A percentile compares a stretch with the other conserved stretches of the same genome.
These are phyloP conservation scores for Clarias magur DNA, from an alignment of 2,113 vertebrate genomes.

Conservation along the genomic window DNA sequence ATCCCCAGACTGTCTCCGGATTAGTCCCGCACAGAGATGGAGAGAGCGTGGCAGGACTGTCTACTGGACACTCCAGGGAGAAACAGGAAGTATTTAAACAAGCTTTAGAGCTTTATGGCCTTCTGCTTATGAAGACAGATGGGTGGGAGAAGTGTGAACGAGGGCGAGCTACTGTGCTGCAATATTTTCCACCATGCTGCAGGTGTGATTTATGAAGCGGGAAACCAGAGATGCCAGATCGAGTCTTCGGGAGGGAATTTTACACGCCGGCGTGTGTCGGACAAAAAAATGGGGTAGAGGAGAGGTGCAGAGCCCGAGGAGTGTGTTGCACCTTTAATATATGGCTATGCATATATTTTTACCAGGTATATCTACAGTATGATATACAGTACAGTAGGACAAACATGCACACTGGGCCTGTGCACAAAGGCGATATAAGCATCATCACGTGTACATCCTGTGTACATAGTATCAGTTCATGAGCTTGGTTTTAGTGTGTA, in stretches of 20 bases:
- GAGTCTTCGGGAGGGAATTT: not conserved
- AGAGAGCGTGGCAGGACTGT: constrained; percentile 18
- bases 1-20: constrained; percentile 54
- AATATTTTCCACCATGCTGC: constrained; percentile 60
- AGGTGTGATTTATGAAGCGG: constrained; percentile 29
- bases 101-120: constrained; percentile 34
- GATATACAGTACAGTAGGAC: not conserved
- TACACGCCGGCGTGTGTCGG: not conserved
- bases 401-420: not conserved
- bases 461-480: not conserved
- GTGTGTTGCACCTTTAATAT: not conserved
- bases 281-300: not conserved
- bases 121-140: constrained; percentile 61
- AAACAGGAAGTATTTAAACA: constrained; percentile 12
- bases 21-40: constrained; percentile 41
- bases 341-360: not conserved
- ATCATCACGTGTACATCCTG: not conserved
- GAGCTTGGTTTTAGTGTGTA: not conserved
- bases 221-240: not conserved
- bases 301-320: not conserved
- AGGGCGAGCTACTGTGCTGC: constrained; percentile 54
- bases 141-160: constrained; percentile 50
- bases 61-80: not conserved
- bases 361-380: not conserved
- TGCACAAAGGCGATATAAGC: not conserved